Percentiles rank a stretch among this genome's conserved stretches.
Evolutionary conservation across 1,140 invertebrate genomes (phyloP).

Genomic region (Paraescarpia echinospica): DNA sequence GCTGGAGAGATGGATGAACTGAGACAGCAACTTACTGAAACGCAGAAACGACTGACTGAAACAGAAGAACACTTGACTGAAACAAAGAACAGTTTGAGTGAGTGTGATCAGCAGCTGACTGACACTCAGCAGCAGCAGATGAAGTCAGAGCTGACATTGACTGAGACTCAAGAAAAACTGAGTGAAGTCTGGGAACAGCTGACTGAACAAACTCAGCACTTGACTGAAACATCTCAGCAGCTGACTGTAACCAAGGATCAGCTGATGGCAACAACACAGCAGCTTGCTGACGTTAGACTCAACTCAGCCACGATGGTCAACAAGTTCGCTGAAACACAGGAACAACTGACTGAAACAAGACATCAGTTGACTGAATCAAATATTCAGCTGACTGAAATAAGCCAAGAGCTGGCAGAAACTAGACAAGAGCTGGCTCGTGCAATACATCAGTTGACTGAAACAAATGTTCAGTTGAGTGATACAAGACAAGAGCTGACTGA

Average conservation of each 20-base stretch:
- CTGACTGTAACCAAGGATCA: not conserved
- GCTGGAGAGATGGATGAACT: not conserved
- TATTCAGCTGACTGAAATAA: not conserved
- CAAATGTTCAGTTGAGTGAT: not conserved
- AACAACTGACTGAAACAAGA: not conserved
- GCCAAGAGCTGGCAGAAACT: too few relatives aligned
- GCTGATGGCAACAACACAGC: not conserved
- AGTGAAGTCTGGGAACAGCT: not conserved
- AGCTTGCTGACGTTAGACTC: not conserved
- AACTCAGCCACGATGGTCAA: not conserved
- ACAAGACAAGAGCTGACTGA: not conserved
- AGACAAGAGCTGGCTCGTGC: too few relatives aligned
- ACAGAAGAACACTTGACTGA: not conserved
- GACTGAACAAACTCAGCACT: not conserved
- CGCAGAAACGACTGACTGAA: not conserved
- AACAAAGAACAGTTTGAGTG: not conserved
- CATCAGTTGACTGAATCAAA: not conserved
- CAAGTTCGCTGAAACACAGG: not conserved
- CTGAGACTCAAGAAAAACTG: not conserved
- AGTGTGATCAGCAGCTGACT: not conserved
- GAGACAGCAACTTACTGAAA: not conserved
- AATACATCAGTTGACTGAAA: too few relatives aligned
- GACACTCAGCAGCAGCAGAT: not conserved
- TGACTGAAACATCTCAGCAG: not conserved
- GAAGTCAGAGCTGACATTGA: not conserved